A percentile compares a stretch with the other conserved stretches of the same genome.
Evolutionary conservation across 1,140 invertebrate species (phyloP).

Genomic region (Drusus annulatus): DNA sequence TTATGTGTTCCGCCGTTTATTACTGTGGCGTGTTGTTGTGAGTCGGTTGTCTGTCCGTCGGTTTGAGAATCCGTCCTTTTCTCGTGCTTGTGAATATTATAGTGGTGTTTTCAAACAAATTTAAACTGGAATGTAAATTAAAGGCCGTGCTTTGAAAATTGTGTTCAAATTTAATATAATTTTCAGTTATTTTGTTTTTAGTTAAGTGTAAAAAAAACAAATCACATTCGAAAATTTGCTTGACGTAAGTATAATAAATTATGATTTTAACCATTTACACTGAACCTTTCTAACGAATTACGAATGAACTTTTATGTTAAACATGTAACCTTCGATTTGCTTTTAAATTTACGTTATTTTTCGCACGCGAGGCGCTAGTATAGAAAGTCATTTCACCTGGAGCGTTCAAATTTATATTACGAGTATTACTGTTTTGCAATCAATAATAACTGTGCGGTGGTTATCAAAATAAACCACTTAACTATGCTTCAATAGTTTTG

Average conservation of each 20-base stretch:
- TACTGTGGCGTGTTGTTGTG: slow-evolving; percentile 29
- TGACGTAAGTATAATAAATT: slow-evolving; percentile 21
- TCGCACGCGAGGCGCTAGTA: slow-evolving; percentile 20
- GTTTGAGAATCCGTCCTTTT: neutral
- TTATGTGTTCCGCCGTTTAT: slow-evolving; percentile 30
- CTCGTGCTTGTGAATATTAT: slow-evolving; percentile 27
- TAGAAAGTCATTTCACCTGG: slow-evolving; percentile 40
- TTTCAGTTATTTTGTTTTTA: neutral
- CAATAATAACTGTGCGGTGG: slow-evolving; percentile 29
- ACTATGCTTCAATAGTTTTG: neutral
- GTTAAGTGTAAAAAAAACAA: slow-evolving; percentile 16
- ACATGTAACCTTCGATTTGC: slow-evolving; percentile 5
- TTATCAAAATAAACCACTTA: slow-evolving; percentile 5
- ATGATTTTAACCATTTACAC: neutral
- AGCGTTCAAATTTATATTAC: slow-evolving; percentile 18
- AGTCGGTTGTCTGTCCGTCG: neutral
- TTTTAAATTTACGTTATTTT: slow-evolving; percentile 10
- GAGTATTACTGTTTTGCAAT: slow-evolving; percentile 29
- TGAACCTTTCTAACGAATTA: neutral
- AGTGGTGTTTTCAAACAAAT: slow-evolving; percentile 33
- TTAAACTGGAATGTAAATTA: neutral
- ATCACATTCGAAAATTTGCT: neutral
- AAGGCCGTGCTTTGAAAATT: slow-evolving; percentile 1
- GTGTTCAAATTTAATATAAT: slow-evolving; percentile 1
- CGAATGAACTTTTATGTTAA: neutral